These are phyloP conservation scores for Osmoderma eremita DNA, from an alignment of 2,888 invertebrate species.

Conservation along the genomic window DNA sequence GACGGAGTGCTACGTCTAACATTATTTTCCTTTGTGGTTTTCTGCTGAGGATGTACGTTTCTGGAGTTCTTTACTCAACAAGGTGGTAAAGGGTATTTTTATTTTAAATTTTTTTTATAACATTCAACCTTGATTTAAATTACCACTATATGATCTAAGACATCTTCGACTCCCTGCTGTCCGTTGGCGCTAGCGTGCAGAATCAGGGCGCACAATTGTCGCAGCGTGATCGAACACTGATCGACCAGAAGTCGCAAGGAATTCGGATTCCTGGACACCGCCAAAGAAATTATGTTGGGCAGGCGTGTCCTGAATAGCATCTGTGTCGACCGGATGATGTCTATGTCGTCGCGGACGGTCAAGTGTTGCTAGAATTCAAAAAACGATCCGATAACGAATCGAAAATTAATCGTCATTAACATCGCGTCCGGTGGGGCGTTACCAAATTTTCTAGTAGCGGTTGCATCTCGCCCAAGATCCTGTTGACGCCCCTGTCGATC, in stretches of 20 bases:
- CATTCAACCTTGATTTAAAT: too few relatives aligned
- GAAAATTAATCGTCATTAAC: too few relatives aligned
- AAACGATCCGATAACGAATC: not conserved
- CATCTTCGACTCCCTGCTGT: constrained; percentile 60
- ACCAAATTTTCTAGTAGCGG: constrained; percentile 64
- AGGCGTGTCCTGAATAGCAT: constrained; percentile 57
- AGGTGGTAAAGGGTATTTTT: too few relatives aligned
- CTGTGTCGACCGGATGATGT: constrained; percentile 58
- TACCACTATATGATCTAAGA: constrained; percentile 62
- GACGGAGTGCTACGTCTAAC: too few relatives aligned
- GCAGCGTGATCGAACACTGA: constrained; percentile 52
- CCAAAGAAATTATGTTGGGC: constrained; percentile 57
- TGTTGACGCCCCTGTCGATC: constrained; percentile 62
- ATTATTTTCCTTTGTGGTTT: too few relatives aligned
- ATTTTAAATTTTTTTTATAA: too few relatives aligned
- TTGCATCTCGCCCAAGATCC: constrained; percentile 63
- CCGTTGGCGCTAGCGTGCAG: constrained; percentile 59
- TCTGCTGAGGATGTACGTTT: too few relatives aligned
- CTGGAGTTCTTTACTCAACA: too few relatives aligned
- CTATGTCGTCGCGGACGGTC: constrained; percentile 58
- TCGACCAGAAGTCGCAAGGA: constrained; percentile 53
- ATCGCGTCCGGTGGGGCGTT: too few relatives aligned
- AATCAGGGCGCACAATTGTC: constrained; percentile 58
- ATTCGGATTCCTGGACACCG: constrained; percentile 52
- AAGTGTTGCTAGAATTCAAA: constrained; percentile 53